Evolutionary conservation across 2,113 vertebrate species (phyloP).

Genomic region (Prietella phreatophila): DNA sequence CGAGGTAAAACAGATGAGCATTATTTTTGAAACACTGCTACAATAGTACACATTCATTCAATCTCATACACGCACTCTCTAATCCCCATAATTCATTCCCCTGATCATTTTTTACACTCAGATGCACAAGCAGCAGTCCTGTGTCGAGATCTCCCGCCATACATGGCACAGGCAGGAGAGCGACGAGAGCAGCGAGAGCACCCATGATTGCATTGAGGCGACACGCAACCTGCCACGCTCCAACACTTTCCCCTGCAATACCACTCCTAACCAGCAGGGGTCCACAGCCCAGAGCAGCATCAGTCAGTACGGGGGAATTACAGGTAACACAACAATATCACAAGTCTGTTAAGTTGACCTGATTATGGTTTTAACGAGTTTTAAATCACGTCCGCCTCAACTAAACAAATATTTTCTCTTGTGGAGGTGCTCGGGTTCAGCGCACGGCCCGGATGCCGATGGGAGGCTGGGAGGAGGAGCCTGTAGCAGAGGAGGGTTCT

Average conservation of each 20-base stretch:
- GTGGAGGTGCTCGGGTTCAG: constrained; percentile 66
- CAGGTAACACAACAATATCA: constrained; percentile 67
- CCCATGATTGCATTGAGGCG: constrained; percentile 78
- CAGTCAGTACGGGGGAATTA: constrained; percentile 74
- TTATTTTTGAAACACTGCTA: not conserved
- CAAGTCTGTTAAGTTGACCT: not conserved
- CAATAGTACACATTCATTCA: not conserved
- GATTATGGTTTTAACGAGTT: too few relatives aligned
- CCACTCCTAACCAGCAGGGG: constrained; percentile 67
- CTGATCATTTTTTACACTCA: constrained; percentile 51
- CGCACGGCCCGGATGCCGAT: constrained; percentile 85
- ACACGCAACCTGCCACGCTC: constrained; percentile 80
- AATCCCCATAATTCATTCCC: not conserved
- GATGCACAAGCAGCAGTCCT: constrained; percentile 94
- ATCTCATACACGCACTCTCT: not conserved
- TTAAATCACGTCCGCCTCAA: too few relatives aligned
- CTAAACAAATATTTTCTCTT: not conserved
- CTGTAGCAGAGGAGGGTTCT: constrained; percentile 88
- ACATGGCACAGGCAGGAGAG: constrained; percentile 95
- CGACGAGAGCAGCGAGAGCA: constrained; percentile 90
- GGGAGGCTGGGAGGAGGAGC: constrained; percentile 92
- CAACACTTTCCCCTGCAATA: constrained; percentile 86
- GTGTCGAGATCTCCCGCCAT: constrained; percentile 84
- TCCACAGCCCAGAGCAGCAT: constrained; percentile 72
- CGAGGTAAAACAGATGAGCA: constrained; percentile 73